Evolutionary conservation across 2,113 vertebrate genomes (phyloP), one percentile per base, ranked within the genome.

Genomic region (Gymnarchus niloticus): DNA sequence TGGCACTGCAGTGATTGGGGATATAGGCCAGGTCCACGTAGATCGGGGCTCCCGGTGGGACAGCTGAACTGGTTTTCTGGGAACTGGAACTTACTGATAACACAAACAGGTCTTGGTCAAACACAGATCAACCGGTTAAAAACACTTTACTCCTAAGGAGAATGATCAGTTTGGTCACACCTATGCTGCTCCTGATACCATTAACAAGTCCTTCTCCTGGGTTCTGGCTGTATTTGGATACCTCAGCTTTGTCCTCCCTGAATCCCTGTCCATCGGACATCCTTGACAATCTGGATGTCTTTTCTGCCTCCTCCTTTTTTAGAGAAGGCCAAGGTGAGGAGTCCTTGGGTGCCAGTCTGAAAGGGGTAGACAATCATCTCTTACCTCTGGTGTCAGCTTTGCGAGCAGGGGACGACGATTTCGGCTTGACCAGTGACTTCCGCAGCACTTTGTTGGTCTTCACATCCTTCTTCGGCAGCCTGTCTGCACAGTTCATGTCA

Each of bases 21-120:
- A 99, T 96, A 90, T 99, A 99, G 65, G 98, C 97, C 90, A 99
- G 91, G 92, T 99, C 98, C 89, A 99, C 96, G 0, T 99, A 99
- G 78, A 99, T 95, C 0, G 98, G 96, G 23, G 95, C 90, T 1
- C 96, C 96, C 21, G 95, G 51, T 88, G 94, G 91, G 81, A 91
- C 88, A 44, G 89, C 87, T 12, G 93, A 90, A 84, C 91, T 90
- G 4, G 93, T 91, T 90, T 94, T 95, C 86, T 93, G 90, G 83
- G 91, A 93, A 89, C 91, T 89, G 89, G 88, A 25, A 65, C 9
- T 83, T 69, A 28, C 14, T 88, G 81, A 90, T 57, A 41, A 80
- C 69, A 88, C 23, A 88, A 88, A 84, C 49, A 87, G 9, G 52
- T 46, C 77, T 85, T 77, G 84, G 85, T 57, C 14, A 83, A 56